Conservation (phyloP, 2,113 vertebrate genomes). For the Chloroceryle aenea region DNA sequence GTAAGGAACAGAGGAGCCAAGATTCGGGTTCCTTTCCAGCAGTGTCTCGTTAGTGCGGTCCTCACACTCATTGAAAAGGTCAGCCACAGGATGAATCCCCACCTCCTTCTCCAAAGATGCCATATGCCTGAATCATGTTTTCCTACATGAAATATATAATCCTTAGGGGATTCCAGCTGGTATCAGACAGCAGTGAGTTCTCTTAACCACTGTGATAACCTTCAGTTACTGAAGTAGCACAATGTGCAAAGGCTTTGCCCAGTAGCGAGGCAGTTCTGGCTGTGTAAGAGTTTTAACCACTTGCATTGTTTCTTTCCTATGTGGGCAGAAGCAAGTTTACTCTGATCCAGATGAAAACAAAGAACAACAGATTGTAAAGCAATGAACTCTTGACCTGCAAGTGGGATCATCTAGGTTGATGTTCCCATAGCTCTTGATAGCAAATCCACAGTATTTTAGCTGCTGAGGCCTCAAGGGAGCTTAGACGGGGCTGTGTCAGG, state of each 20-base stretch:
- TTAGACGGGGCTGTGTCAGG: background rate
- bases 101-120: background rate
- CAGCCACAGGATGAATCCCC: background rate
- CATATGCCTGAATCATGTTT: background rate
- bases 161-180: background rate
- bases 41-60: background rate
- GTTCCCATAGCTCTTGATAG: background rate
- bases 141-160: background rate
- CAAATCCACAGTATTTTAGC: background rate
- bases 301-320: background rate
- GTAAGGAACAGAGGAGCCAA: background rate
- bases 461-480: background rate
- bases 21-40: background rate
- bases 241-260: background rate
- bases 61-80: background rate
- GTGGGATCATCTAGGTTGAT: background rate
- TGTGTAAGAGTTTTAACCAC: background rate
- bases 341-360: constrained; percentile 19
- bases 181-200: background rate
- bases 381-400: background rate
- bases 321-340: background rate
- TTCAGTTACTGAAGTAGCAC: background rate
- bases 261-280: background rate
- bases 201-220: background rate
- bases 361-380: constrained; percentile 18